These are phyloP conservation scores for Zaprionus lachaisei DNA, from an alignment of 1,140 invertebrate genomes.

Conservation along the genomic window DNA sequence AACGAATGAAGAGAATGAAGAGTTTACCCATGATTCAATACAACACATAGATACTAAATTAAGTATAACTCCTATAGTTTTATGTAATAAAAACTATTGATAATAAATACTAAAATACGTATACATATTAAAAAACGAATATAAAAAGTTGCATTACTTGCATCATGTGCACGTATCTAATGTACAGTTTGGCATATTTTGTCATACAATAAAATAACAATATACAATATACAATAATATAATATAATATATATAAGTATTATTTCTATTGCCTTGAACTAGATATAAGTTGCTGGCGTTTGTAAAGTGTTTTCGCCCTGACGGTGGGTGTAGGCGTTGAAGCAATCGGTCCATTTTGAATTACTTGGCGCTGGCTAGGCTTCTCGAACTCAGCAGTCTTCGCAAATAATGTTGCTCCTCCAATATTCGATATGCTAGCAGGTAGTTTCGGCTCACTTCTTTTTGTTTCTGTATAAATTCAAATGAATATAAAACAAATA, in stretches of 20 bases:
- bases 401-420: conserved; percentile 88
- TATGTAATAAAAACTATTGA: conserved; percentile 58
- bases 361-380: conserved; percentile 85
- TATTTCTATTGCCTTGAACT: conserved; percentile 85
- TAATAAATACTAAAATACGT: conserved; percentile 41
- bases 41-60: conserved; percentile 36
- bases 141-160: background rate
- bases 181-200: background rate
- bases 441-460: conserved; percentile 84
- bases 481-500: background rate
- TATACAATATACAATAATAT: background rate
- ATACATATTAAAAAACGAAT: conserved; percentile 17
- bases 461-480: background rate
- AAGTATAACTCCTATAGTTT: conserved; percentile 72
- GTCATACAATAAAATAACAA: background rate
- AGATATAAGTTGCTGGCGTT: conserved; percentile 91
- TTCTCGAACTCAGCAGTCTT: conserved; percentile 89
- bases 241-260: background rate
- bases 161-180: background rate
- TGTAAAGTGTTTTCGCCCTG: conserved; percentile 87
- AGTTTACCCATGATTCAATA: conserved; percentile 53
- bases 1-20: conserved; percentile 47
- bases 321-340: background rate
- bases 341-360: conserved; percentile 2
- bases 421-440: conserved; percentile 88